Evolutionary conservation across 2,888 invertebrate species (phyloP).

Genomic region (Ophion slaviceki): DNA sequence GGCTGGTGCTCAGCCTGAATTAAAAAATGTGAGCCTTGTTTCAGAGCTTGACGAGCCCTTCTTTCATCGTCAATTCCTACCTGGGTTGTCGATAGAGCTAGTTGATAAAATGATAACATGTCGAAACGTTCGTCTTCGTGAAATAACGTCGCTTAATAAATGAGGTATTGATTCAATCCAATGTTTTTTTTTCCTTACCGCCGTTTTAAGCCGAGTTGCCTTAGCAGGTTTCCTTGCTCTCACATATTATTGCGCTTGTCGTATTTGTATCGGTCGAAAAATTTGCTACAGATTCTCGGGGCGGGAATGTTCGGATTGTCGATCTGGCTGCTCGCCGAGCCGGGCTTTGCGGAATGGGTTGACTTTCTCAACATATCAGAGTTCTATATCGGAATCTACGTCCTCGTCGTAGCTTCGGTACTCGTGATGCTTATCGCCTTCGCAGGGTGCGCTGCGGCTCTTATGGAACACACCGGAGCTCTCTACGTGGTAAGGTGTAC

Average conservation of each 20-base stretch:
- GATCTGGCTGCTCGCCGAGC: constrained; percentile 92
- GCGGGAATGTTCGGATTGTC: constrained; percentile 91
- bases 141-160: too few species aligned
- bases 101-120: too few species aligned
- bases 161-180: too few species aligned
- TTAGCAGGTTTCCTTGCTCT: too few species aligned
- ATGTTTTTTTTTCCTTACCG: too few species aligned
- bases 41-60: too few species aligned
- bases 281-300: constrained; percentile 89
- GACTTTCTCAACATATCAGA: constrained; percentile 89
- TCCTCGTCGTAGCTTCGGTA: constrained; percentile 89
- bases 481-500: constrained; percentile 88
- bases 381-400: constrained; percentile 93
- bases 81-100: too few species aligned
- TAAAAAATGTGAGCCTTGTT: too few species aligned
- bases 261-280: neutral
- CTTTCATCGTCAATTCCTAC: too few species aligned
- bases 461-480: constrained; percentile 89
- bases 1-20: too few species aligned
- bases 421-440: constrained; percentile 91
- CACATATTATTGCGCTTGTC: neutral
- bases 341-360: constrained; percentile 93
- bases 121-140: too few species aligned
- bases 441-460: constrained; percentile 92
- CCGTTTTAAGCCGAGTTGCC: too few species aligned